These are phyloP conservation scores for Danaus melanippus DNA, from an alignment of 1,140 invertebrate species.

Conservation along the genomic window DNA sequence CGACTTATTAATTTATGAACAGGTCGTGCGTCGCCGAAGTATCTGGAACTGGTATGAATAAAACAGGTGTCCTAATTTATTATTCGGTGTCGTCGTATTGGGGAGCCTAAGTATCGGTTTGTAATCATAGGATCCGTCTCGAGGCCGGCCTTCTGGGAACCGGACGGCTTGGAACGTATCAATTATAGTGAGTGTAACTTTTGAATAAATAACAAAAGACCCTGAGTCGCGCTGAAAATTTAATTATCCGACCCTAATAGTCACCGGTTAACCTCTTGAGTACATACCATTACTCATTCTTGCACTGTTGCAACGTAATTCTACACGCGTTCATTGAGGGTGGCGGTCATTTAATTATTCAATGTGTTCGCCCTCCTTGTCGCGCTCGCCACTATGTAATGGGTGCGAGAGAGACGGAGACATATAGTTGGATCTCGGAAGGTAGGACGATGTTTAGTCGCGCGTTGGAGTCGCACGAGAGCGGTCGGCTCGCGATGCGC, in stretches of 20 bases:
- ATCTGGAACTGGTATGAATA: too few species aligned
- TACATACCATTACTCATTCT: constrained; percentile 43
- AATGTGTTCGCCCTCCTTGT: constrained; percentile 37
- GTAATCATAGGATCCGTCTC: constrained; percentile 10
- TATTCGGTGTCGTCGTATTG: too few species aligned
- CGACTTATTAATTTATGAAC: too few species aligned
- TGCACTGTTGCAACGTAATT: constrained; percentile 46
- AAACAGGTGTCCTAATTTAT: too few species aligned
- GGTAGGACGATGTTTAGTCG: constrained; percentile 38
- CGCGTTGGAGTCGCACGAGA: constrained; percentile 29
- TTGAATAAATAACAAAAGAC: constrained; percentile 46
- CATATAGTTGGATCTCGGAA: constrained; percentile 20
- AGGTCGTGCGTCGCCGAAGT: too few species aligned
- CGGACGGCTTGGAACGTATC: constrained; percentile 40
- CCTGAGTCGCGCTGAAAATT: constrained; percentile 42
- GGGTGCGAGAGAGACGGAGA: constrained; percentile 27
- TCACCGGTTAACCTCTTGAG: constrained; percentile 28
- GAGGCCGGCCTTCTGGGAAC: constrained; percentile 23
- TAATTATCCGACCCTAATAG: constrained; percentile 48
- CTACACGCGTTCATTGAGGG: constrained; percentile 49
- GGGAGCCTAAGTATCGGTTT: constrained; percentile 7
- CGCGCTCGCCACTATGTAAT: constrained; percentile 12
- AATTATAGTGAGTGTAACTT: constrained; percentile 41
- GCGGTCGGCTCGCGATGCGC: constrained; percentile 59
- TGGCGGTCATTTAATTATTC: constrained; percentile 54